Conservation (phyloP, 2,797 vertebrate species). For the Thripadectes ignobilis region DNA sequence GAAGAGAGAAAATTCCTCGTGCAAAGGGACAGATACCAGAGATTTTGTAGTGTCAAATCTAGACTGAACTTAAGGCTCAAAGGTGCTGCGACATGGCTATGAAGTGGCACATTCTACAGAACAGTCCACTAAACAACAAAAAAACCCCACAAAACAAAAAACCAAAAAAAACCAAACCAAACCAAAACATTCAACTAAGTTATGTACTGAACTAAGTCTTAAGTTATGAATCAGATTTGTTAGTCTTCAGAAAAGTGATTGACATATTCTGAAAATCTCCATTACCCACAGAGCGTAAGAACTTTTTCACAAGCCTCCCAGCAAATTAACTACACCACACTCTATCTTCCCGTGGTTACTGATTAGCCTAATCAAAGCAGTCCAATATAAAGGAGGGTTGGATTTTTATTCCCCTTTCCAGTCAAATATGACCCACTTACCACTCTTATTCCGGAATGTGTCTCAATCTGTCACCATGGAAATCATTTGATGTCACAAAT, state of each 20-base stretch:
- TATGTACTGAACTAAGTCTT: background rate
- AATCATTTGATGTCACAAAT: slow-evolving; percentile 26
- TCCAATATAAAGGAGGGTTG: background rate
- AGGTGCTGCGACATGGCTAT: background rate
- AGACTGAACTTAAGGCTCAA: background rate
- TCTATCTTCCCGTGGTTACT: background rate
- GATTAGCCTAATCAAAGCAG: background rate
- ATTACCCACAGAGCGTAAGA: background rate
- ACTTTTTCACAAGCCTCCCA: background rate
- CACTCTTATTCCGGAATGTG: background rate
- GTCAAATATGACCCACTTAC: background rate
- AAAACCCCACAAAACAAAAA: no score
- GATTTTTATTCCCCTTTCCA: background rate
- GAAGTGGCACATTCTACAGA: background rate
- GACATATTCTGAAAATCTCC: background rate
- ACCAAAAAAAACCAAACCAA: background rate
- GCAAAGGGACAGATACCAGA: background rate
- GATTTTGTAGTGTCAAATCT: background rate
- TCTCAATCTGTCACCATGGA: slow-evolving; percentile 32
- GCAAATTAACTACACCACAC: background rate
- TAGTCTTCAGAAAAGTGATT: background rate
- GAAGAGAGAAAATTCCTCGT: background rate
- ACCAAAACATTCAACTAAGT: background rate
- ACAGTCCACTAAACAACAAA: background rate
- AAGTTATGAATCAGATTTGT: background rate